phyloP scores from a whole-genome alignment of 2,888 invertebrate genomes.

The Cephonodes hylas region DNA sequence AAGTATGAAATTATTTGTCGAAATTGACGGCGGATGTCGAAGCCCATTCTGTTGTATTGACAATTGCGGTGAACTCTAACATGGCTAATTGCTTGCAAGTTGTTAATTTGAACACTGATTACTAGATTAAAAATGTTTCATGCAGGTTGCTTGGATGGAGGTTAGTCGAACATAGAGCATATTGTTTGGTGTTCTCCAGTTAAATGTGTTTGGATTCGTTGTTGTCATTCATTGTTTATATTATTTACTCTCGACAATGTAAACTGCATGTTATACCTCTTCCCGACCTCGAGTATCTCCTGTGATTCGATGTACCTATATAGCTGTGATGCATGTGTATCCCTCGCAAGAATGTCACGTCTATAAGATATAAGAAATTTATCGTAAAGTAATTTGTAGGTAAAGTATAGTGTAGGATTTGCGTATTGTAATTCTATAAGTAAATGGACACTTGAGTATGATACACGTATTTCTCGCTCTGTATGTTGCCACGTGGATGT shows the following conservation, averaged over 20 bases:
- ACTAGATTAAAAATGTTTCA: slow-evolving; percentile 54
- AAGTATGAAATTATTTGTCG: not conserved
- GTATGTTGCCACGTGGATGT: not conserved
- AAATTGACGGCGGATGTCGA: not conserved
- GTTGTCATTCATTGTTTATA: slow-evolving; percentile 37
- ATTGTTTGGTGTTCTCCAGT: slow-evolving; percentile 50
- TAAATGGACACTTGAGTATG: not conserved
- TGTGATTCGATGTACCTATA: not conserved
- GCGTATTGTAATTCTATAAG: not conserved
- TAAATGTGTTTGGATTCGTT: slow-evolving; percentile 35
- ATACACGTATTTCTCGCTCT: not conserved
- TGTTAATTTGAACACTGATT: not conserved
- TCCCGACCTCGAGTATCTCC: not conserved
- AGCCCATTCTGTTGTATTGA: not conserved
- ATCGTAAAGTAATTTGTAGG: not conserved
- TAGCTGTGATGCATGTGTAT: slow-evolving; percentile 30
- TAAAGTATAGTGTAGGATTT: not conserved
- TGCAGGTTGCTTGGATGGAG: slow-evolving; percentile 84
- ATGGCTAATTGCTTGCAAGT: slow-evolving; percentile 5
- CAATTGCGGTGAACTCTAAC: not conserved
- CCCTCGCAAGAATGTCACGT: not conserved
- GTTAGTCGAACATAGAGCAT: slow-evolving; percentile 68
- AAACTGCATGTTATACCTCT: slow-evolving; percentile 20
- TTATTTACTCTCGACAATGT: slow-evolving; percentile 23
- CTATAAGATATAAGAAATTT: not conserved